phyloP scores from a whole-genome alignment of 1,140 invertebrate species.

The Condylostylus longicornis region DNA sequence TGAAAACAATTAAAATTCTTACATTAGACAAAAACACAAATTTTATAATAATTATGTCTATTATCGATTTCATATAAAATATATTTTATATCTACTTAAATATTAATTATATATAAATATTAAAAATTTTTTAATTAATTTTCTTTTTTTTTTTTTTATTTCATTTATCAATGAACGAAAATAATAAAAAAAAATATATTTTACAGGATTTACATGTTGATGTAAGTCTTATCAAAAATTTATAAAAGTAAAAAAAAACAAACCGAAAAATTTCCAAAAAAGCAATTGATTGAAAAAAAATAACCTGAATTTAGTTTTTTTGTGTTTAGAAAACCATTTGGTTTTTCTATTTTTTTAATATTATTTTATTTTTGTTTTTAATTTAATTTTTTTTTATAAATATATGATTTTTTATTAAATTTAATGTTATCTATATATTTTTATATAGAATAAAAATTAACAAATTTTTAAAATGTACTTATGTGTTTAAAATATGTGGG shows the following conservation, averaged over 20 bases:
- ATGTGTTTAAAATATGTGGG: too few relatives aligned
- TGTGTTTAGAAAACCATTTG: too few relatives aligned
- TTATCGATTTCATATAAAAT: slow-evolving; percentile 1
- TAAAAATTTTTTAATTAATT: background rate
- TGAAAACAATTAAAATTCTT: too few relatives aligned
- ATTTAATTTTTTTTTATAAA: background rate
- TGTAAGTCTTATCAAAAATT: slow-evolving; percentile 34
- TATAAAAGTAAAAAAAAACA: slow-evolving; percentile 20
- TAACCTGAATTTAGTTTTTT: background rate
- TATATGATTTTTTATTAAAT: too few relatives aligned
- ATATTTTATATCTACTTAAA: background rate
- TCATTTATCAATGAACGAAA: background rate
- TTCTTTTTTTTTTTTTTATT: slow-evolving; percentile 1
- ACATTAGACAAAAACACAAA: too few relatives aligned
- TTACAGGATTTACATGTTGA: slow-evolving; percentile 44
- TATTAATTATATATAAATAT: background rate
- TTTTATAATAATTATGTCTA: background rate
- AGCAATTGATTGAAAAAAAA: background rate
- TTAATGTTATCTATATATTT: too few relatives aligned
- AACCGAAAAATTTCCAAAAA: background rate
- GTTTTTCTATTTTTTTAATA: background rate
- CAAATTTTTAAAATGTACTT: too few relatives aligned
- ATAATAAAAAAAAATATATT: slow-evolving; percentile 2
- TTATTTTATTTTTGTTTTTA: background rate
- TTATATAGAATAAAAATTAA: too few relatives aligned